Evolutionary conservation across 2,797 vertebrate species (phyloP).

Genomic region (Enteromius radiatus): DNA sequence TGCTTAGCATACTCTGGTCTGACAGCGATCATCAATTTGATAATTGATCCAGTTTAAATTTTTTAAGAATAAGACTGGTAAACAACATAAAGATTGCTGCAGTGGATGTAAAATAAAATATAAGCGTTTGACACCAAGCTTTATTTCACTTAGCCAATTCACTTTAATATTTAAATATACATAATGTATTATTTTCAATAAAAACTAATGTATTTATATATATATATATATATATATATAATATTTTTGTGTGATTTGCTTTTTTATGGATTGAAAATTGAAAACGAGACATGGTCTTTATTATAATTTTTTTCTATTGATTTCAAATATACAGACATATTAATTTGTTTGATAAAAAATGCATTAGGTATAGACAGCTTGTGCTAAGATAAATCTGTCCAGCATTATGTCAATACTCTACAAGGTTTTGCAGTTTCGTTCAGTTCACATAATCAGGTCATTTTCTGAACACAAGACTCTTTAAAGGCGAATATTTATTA

Average conservation of each 20-base stretch:
- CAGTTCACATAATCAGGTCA: conserved; percentile 44
- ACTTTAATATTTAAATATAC: neutral
- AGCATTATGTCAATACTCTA: conserved; percentile 6
- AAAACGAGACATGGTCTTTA: neutral
- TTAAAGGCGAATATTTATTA: conserved; percentile 45
- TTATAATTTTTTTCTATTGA: neutral
- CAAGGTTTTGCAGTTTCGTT: conserved; percentile 17
- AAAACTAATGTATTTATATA: neutral
- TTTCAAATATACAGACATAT: neutral
- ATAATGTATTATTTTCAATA: neutral
- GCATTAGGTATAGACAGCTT: neutral
- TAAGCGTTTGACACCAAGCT: neutral
- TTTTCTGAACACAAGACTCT: conserved; percentile 38
- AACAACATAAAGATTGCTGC: neutral
- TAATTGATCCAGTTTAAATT: neutral
- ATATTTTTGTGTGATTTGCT: neutral
- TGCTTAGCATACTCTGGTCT: neutral
- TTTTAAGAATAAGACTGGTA: neutral
- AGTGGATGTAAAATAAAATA: neutral
- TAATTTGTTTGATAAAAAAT: neutral
- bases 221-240: neutral
- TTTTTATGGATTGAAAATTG: neutral
- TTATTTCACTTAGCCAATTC: neutral
- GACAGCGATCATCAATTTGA: neutral
- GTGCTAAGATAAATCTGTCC: neutral